Percentiles rank a stretch among this genome's conserved stretches.
Evolutionary conservation across 2,888 invertebrate species (phyloP).

Genomic region (Perdita meconis): DNA sequence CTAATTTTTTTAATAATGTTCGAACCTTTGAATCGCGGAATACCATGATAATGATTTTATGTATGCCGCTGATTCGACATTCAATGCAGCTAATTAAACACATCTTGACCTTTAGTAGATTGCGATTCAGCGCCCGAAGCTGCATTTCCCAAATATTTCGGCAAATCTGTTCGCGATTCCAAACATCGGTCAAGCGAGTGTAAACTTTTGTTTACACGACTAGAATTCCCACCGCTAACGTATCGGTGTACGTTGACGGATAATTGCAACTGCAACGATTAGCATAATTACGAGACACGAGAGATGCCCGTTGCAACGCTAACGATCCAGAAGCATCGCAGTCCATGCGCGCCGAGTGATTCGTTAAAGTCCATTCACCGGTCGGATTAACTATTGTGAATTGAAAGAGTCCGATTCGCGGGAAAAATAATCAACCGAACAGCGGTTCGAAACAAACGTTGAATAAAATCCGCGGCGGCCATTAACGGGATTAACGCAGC

Average conservation of each 20-base stretch:
- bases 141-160: slow-evolving; percentile 24
- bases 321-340: neutral
- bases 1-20: too few species aligned
- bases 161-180: slow-evolving; percentile 10
- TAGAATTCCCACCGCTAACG: slow-evolving; percentile 4
- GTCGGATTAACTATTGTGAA: slow-evolving; percentile 2
- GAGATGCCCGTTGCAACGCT: slow-evolving; percentile 1
- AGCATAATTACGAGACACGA: slow-evolving; percentile 30
- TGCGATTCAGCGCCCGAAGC: neutral
- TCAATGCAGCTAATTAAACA: slow-evolving; percentile 14
- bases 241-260: slow-evolving; percentile 18
- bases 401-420: slow-evolving; percentile 19
- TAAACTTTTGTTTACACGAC: slow-evolving; percentile 22
- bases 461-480: slow-evolving; percentile 20
- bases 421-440: slow-evolving; percentile 37
- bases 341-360: neutral
- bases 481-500: slow-evolving; percentile 36
- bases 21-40: too few species aligned
- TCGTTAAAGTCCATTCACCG: neutral
- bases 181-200: neutral
- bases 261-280: slow-evolving; percentile 32
- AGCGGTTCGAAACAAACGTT: neutral
- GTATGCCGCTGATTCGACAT: neutral
- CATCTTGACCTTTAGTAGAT: neutral
- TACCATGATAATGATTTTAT: too few species aligned